These are phyloP conservation scores for Heteromurus nitidus DNA, from an alignment of 2,888 invertebrate species.

Conservation along the genomic window DNA sequence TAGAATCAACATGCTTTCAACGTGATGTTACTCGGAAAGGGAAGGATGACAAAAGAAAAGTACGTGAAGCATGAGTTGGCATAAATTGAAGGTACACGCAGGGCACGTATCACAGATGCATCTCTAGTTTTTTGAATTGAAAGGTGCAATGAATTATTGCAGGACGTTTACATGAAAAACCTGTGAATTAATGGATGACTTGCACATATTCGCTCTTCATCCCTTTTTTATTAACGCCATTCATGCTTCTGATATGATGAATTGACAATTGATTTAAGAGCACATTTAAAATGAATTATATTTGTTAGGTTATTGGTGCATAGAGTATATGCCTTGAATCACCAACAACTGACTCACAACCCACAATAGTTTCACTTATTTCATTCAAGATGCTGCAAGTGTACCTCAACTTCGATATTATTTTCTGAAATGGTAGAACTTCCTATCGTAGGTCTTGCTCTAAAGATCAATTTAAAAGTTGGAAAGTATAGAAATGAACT, in stretches of 20 bases:
- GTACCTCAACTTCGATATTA: too few species aligned
- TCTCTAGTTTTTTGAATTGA: not conserved
- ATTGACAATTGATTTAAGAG: constrained; percentile 55
- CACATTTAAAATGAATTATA: too few species aligned
- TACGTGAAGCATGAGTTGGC: not conserved
- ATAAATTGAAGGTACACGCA: not conserved
- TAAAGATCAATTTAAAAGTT: too few species aligned
- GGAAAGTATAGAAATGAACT: too few species aligned
- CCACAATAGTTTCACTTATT: too few species aligned
- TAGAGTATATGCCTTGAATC: too few species aligned
- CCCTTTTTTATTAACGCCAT: not conserved
- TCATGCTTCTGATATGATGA: constrained; percentile 36
- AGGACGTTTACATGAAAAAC: not conserved
- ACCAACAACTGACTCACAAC: not conserved
- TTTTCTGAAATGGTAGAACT: not conserved
- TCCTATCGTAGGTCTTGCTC: too few species aligned
- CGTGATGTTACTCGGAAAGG: too few species aligned
- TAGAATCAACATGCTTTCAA: not conserved
- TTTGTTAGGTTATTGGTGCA: too few species aligned
- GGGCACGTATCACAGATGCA: not conserved
- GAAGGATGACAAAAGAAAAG: not conserved
- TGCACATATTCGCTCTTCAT: constrained; percentile 36
- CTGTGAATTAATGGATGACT: constrained; percentile 23
- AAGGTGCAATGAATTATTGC: not conserved
- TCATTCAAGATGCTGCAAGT: not conserved